These are phyloP conservation scores for Brachylomia viminalis DNA, from an alignment of 2,888 invertebrate species.

Conservation along the genomic window DNA sequence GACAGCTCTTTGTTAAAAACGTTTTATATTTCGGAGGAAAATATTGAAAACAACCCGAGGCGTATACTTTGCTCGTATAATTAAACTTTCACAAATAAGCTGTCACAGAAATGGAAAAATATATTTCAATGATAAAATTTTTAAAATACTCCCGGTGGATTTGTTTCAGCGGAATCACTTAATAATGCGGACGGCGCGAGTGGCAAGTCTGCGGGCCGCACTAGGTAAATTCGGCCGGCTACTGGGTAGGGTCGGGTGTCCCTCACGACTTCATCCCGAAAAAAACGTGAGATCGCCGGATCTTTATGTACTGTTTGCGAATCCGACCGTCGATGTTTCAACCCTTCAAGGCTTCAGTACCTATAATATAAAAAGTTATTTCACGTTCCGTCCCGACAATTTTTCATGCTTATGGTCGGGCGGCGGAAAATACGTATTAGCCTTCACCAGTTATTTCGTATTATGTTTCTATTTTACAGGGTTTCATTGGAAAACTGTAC, in stretches of 20 bases:
- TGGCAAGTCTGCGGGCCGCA: conserved; percentile 56
- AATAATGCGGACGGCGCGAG: conserved; percentile 76
- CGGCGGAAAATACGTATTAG: conserved; percentile 74
- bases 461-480: conserved; percentile 69
- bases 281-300: conserved; percentile 84
- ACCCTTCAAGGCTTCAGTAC: conserved; percentile 81
- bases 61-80: conserved; percentile 65
- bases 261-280: conserved; percentile 86
- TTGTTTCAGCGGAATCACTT: conserved; percentile 85
- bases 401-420: conserved; percentile 75
- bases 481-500: conserved; percentile 61
- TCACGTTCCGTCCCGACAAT: conserved; percentile 74
- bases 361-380: conserved; percentile 85
- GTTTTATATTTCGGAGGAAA: conserved; percentile 62
- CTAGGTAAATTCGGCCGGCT: conserved; percentile 76
- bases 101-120: conserved; percentile 72
- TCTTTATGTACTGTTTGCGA: conserved; percentile 88
- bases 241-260: conserved; percentile 77
- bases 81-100: conserved; percentile 74
- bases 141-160: conserved; percentile 77
- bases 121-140: conserved; percentile 73
- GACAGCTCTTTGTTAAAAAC: conserved; percentile 57
- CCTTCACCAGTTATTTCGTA: conserved; percentile 65
- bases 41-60: conserved; percentile 63
- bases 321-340: conserved; percentile 85